Evolutionary conservation across 2,888 invertebrate species (phyloP), one percentile per base, ranked within the genome.

Genomic region (Listrodromus nycthemerus): DNA sequence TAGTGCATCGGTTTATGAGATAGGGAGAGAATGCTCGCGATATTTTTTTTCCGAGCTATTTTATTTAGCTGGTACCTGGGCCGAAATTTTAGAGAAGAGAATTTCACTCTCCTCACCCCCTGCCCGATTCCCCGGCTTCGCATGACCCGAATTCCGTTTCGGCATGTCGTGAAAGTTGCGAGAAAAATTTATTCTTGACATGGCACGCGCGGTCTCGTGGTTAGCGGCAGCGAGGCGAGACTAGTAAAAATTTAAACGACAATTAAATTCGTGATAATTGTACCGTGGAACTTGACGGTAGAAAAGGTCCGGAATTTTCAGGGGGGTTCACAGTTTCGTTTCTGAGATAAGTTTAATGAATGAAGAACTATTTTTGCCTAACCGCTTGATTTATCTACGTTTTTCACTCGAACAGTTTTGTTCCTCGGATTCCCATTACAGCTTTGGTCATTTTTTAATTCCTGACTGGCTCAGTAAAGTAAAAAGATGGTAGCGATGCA

Each of bases 121-220:
- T 13, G 21, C 70, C 30, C 37, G 13, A 63, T 50, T 58, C 66
- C 13, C 16, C 77, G 67, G 67, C 71, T 61, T 87, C 83, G 84
- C 78, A 75, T 88, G 88, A 88, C 88, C 88, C 80, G 85, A 77
- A 87, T 88, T 81, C 82, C 77, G 83, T 81, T 82, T 83, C 55
- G 73, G 67, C 66, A 78, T 75, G 74, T 52, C 71, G 69, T 66
- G 70, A 71, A 73, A 82, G 65, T 75, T 81, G 71, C 85, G 77
- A 66, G 80, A 76, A 83, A 79, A 84, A 55, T 85, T 79, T 82
- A 81, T 85, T 78, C 77, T 82, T 37, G 37, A 10, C 37, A 10
- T 37, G 37, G 10, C 37, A 37, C 52, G 77, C 19, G 63, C 50
- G 24, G 37, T 37, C 41, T 41, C 41, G 41, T 16, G 41, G 41